These are phyloP conservation scores for Lasiurus cinereus DNA, from an alignment of 2,113 vertebrate genomes.

Conservation along the genomic window DNA sequence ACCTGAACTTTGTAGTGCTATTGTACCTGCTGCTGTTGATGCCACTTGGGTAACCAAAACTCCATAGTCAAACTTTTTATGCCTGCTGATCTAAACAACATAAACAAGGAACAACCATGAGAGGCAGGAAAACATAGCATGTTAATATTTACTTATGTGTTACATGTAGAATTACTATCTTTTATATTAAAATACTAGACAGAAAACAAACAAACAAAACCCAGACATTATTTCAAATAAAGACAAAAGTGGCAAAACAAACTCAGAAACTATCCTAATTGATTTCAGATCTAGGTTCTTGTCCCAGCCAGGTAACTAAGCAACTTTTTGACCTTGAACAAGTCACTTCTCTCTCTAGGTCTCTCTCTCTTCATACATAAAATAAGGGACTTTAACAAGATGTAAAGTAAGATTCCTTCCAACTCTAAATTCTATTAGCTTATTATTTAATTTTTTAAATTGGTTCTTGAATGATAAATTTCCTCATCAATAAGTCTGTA, in stretches of 20 bases:
- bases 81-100: slow-evolving; percentile 90
- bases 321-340: background rate
- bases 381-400: background rate
- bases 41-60: slow-evolving; percentile 95
- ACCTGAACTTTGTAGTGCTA: slow-evolving; percentile 94
- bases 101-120: background rate
- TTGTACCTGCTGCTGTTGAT: slow-evolving; percentile 91
- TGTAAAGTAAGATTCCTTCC: background rate
- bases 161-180: background rate
- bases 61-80: slow-evolving; percentile 93
- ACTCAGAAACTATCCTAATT: background rate
- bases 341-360: background rate
- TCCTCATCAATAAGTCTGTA: slow-evolving; percentile 34
- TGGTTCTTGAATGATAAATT: background rate
- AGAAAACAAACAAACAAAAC: slow-evolving; percentile 5
- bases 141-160: background rate
- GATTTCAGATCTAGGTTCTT: slow-evolving; percentile 24
- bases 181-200: background rate
- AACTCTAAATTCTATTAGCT: slow-evolving; percentile 10
- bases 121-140: background rate
- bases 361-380: slow-evolving; percentile 34
- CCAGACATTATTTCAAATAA: background rate
- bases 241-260: slow-evolving; percentile 8
- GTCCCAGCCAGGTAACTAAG: background rate
- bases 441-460: background rate